Conservation (phyloP, 64 coral and sea anemone genomes). For the Hydrozoanthus tunicans region DNA sequence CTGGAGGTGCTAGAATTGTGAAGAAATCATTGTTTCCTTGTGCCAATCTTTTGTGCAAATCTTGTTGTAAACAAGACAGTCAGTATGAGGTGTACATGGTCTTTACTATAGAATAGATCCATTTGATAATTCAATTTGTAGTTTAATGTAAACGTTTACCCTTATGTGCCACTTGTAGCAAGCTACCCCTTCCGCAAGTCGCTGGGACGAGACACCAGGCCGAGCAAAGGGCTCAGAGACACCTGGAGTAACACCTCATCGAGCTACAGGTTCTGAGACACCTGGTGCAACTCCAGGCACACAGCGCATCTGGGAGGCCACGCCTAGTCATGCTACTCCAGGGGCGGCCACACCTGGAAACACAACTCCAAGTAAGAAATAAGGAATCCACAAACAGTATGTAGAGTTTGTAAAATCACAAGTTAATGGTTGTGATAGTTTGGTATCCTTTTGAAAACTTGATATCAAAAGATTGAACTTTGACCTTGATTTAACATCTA, state of each 20-base stretch:
- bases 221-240: constrained; percentile 93
- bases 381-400: not conserved
- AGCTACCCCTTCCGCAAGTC: constrained; percentile 89
- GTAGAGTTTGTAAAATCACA: too few relatives aligned
- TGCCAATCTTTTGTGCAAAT: too few relatives aligned
- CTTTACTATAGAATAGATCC: not conserved
- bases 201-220: constrained; percentile 99
- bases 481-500: too few relatives aligned
- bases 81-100: too few relatives aligned
- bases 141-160: not conserved
- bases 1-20: too few relatives aligned
- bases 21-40: too few relatives aligned
- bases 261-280: constrained; percentile 84
- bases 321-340: constrained; percentile 93
- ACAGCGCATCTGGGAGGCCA: constrained; percentile 93
- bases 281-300: constrained; percentile 95
- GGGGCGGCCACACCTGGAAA: constrained; percentile 84
- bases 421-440: not conserved
- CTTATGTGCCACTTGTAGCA: constrained; percentile 40
- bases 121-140: not conserved
- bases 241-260: constrained; percentile 93
- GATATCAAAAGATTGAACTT: too few relatives aligned
- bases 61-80: too few relatives aligned
- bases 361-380: constrained; percentile 58
- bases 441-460: too few relatives aligned